Percentiles rank a stretch among this genome's conserved stretches.
Conservation (phyloP, 2,888 invertebrate genomes). For the Pocota personata region DNA sequence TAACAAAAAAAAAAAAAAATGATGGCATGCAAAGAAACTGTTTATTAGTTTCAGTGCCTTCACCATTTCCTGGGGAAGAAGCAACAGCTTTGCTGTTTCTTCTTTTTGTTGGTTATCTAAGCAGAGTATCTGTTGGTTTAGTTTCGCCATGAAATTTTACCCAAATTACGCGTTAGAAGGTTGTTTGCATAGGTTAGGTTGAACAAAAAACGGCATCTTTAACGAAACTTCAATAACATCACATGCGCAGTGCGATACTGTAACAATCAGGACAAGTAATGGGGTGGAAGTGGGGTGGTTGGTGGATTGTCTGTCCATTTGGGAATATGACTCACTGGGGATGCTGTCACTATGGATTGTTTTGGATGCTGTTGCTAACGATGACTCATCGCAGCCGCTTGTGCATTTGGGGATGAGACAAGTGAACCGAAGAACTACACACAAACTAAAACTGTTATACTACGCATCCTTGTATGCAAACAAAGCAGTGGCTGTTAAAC, state of each 20-base stretch:
- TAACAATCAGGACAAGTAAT: conserved; percentile 32
- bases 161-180: conserved; percentile 16
- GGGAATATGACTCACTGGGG: conserved; percentile 65
- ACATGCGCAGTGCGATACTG: conserved; percentile 48
- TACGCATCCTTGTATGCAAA: neutral
- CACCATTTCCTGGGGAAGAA: conserved; percentile 37
- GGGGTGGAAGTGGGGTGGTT: conserved; percentile 19
- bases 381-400: conserved; percentile 51
- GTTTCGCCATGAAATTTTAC: conserved; percentile 44
- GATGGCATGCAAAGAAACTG: conserved; percentile 40
- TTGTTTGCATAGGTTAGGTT: conserved; percentile 42
- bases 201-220: conserved; percentile 39
- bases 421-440: neutral
- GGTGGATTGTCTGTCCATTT: neutral
- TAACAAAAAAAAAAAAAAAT: conserved; percentile 6
- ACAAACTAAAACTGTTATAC: conserved; percentile 63
- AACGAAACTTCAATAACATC: conserved; percentile 40
- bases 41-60: conserved; percentile 31
- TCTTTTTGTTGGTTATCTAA: conserved; percentile 41
- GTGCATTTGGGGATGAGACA: neutral
- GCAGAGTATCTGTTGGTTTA: conserved; percentile 51
- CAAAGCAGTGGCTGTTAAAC: conserved; percentile 43
- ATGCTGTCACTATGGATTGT: conserved; percentile 42
- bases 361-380: conserved; percentile 68
- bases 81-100: conserved; percentile 46